Evolutionary conservation across 2,113 vertebrate species (phyloP), one percentile per base, ranked within the genome.

Genomic region (Eclectus roratus): DNA sequence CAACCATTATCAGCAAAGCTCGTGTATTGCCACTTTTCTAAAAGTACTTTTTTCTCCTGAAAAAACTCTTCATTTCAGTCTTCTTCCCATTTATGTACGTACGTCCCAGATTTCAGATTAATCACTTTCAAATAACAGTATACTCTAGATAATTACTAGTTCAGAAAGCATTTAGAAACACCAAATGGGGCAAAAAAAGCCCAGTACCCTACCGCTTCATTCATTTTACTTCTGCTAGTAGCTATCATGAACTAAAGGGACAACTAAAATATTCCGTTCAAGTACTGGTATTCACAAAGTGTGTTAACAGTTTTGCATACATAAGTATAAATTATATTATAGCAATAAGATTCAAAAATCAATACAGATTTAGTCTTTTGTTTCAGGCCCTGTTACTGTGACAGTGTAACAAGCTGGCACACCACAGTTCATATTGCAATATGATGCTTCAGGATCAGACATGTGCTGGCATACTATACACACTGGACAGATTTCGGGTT

Each of bases 11-110:
- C 73, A 61, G 29, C 68, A 52, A 84, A 76, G 31, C 56, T 96
- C 93, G 78, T 84, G 87, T 37, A 79, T 56, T 94, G 91, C 86
- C 87, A 82, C 11, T 84, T 86, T 86, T 84, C 10, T 24, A 81
- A 86, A 64, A 82, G 81, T 50, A 87, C 5, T 70, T 93, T 93
- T 95, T 94, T 80, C 46, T 92, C 50, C 33, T 78, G 72, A 88
- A 95, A 93, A 86, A 80, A 58, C 18, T 78, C 47, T 69, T 88
- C 20, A 41, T 37, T 91, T 94, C n/a, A 33, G 10, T 78, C 24
- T 93, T 83, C 4, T 8, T 71, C 8, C 7, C 39, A 46, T 46
- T 93, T 84, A 39, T 5, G 4, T 43, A 52, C 33, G 7, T 49
- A n/a, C 66, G 31, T 66, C 28, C 11, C 50, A 86, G 43, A 70